A percentile compares a stretch with the other conserved stretches of the same genome.
phyloP scores from a whole-genome alignment of 2,113 vertebrate species.

The Meleagris gallopavo region DNA sequence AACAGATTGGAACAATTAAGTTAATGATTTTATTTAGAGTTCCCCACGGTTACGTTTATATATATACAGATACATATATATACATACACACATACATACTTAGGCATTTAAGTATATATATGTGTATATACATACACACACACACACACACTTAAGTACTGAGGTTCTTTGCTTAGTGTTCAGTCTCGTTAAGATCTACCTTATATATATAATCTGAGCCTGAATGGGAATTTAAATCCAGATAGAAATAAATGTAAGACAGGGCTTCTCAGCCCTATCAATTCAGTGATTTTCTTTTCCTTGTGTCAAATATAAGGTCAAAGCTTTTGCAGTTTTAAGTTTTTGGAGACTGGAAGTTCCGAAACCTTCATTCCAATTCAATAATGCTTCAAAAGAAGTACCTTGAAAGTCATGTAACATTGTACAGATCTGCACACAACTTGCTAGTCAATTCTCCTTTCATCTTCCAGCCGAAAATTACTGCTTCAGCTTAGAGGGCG shows the following conservation, averaged over 20 bases:
- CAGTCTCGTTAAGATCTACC: not conserved
- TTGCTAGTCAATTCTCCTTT: not conserved
- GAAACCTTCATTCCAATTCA: not conserved
- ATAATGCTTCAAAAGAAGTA: not conserved
- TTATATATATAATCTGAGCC: not conserved
- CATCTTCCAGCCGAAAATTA: not conserved
- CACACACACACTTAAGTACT: not conserved
- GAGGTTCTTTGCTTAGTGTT: not conserved
- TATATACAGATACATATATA: not conserved
- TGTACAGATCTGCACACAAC: not conserved
- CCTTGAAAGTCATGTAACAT: not conserved
- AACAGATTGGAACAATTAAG: not conserved
- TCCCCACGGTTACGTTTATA: not conserved
- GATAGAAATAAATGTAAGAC: not conserved
- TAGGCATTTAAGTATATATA: not conserved
- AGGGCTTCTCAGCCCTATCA: not conserved
- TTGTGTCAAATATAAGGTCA: rapidly evolving
- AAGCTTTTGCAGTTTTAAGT: not conserved
- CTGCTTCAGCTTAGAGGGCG: not conserved
- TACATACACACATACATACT: not conserved
- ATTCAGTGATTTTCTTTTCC: not conserved
- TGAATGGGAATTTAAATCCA: not conserved
- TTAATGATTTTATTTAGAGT: not conserved
- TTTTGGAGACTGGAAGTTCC: not conserved
- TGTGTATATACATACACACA: not conserved